phyloP scores from a whole-genome alignment of 1,140 invertebrate species.

The Caenorhabditis briggsae region DNA sequence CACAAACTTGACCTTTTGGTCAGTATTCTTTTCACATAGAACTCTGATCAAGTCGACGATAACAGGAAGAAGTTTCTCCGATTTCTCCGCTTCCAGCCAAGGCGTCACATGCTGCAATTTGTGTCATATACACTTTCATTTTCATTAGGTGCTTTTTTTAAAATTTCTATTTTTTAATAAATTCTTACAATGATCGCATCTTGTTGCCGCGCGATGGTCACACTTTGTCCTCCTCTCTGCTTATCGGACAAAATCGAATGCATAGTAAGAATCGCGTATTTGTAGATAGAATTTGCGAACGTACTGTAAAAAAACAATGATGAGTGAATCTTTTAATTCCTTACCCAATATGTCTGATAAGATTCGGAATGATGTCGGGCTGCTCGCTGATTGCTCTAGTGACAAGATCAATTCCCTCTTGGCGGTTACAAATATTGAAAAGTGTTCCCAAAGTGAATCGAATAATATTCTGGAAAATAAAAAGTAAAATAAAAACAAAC shows the following conservation, averaged over 20 bases:
- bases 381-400: conserved; percentile 16
- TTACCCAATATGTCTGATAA: conserved; percentile 57
- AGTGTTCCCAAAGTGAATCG: conserved; percentile 32
- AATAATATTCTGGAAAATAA: conserved; percentile 30
- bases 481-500: background rate
- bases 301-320: conserved; percentile 35
- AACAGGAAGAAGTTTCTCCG: conserved; percentile 54
- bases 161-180: background rate
- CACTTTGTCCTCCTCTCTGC: conserved; percentile 33
- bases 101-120: conserved; percentile 35
- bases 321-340: background rate
- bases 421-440: conserved; percentile 48
- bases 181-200: conserved; percentile 49
- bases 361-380: conserved; percentile 25
- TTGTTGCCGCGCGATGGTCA: conserved; percentile 40
- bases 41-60: conserved; percentile 53
- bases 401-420: conserved; percentile 42
- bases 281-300: conserved; percentile 28
- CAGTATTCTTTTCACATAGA: conserved; percentile 46
- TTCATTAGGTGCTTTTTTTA: background rate
- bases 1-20: conserved; percentile 49
- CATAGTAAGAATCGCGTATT: conserved; percentile 54
- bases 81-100: conserved; percentile 35
- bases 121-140: background rate
- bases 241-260: conserved; percentile 57